phyloP scores from a whole-genome alignment of 1,140 invertebrate genomes.

The Drosophila nebulosa region DNA sequence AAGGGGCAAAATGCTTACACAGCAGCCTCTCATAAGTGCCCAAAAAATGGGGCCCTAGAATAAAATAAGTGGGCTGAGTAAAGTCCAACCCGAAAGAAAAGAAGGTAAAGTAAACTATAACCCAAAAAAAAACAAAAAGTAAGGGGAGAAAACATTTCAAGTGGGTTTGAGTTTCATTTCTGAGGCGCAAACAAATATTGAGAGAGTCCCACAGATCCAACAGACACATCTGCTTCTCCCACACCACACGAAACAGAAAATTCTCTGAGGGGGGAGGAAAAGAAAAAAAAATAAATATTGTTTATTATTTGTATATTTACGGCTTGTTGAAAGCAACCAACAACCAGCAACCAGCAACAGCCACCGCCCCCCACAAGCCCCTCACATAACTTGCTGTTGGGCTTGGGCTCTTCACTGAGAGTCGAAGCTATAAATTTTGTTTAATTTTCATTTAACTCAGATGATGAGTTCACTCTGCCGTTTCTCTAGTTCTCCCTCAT shows the following conservation, averaged over 20 bases:
- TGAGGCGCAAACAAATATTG: not conserved
- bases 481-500: not conserved
- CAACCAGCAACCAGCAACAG: not conserved
- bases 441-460: constrained; percentile 1
- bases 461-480: not conserved
- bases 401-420: not conserved
- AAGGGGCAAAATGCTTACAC: not conserved
- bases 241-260: no score
- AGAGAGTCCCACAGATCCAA: not conserved
- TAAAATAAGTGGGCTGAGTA: not conserved
- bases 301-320: constrained; percentile 38
- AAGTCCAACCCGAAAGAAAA: not conserved
- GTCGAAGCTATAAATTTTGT: not conserved
- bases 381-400: not conserved
- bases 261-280: no score
- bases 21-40: not conserved
- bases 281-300: constrained; percentile 6
- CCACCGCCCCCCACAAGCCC: not conserved
- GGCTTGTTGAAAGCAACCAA: constrained; percentile 11
- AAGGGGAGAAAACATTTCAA: not conserved
- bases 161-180: not conserved
- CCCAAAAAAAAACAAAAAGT: not conserved
- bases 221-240: constrained; percentile 17
- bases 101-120: not conserved
- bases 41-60: not conserved